These are phyloP conservation scores for Neosilurus mollespiculum DNA, from an alignment of 2,797 vertebrate species.

Conservation along the genomic window DNA sequence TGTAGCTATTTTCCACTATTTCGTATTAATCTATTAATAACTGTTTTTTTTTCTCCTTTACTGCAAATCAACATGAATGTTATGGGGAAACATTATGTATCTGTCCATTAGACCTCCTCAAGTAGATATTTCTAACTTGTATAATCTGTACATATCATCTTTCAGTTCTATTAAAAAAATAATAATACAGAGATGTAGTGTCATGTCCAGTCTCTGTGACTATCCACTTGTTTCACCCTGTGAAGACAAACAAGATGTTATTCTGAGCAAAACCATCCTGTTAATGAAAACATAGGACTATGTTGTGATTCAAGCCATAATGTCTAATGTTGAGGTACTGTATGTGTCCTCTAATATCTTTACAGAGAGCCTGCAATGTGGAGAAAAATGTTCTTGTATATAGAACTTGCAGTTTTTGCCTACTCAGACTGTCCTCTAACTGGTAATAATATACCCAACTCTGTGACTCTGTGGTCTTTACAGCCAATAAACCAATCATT, in stretches of 20 bases:
- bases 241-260: background rate
- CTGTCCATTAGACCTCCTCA: slow-evolving; percentile 54
- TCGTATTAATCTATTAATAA: slow-evolving; percentile 49
- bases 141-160: slow-evolving; percentile 52
- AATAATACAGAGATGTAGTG: background rate
- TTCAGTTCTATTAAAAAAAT: slow-evolving; percentile 20
- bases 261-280: slow-evolving; percentile 3
- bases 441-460: slow-evolving; percentile 53
- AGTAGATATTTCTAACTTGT: slow-evolving; percentile 55
- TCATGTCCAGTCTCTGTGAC: background rate
- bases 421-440: slow-evolving; percentile 39
- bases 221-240: background rate
- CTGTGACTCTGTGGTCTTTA: slow-evolving; percentile 75
- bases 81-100: slow-evolving; percentile 65
- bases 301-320: slow-evolving; percentile 47
- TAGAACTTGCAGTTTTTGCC: slow-evolving; percentile 30
- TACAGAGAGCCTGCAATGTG: slow-evolving; percentile 47
- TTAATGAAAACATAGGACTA: slow-evolving; percentile 22
- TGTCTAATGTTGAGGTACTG: slow-evolving; percentile 39
- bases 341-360: slow-evolving; percentile 32
- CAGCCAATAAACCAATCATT: slow-evolving; percentile 76
- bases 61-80: slow-evolving; percentile 75
- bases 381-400: slow-evolving; percentile 52
- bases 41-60: slow-evolving; percentile 58
- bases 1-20: slow-evolving; percentile 59